Percentiles rank a stretch among this genome's conserved stretches.
Evolutionary conservation across 2,797 vertebrate genomes (phyloP).

Genomic region (Melanotaenia pygmaea): DNA sequence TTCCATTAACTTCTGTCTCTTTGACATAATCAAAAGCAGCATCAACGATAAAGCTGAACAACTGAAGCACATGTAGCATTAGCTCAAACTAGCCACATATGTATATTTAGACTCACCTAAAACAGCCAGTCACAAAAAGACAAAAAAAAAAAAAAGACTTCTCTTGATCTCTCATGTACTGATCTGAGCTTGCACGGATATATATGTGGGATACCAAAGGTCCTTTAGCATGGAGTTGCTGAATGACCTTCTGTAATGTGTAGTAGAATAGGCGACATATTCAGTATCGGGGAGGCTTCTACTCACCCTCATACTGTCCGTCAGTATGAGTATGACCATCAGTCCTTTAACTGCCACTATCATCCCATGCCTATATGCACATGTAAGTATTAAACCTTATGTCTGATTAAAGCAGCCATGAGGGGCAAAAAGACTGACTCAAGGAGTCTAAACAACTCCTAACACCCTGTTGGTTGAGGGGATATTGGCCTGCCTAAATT

Average conservation of each 20-base stretch:
- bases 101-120: constrained; percentile 37
- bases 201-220: constrained; percentile 60
- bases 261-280: constrained; percentile 47
- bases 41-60: constrained; percentile 60
- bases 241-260: constrained; percentile 67
- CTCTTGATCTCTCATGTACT: constrained; percentile 76
- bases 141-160: constrained; percentile 29
- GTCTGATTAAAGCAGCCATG: constrained; percentile 48
- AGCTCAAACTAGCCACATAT: constrained; percentile 38
- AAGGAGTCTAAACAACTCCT: constrained; percentile 42
- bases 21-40: constrained; percentile 72
- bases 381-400: constrained; percentile 36
- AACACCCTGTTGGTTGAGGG: constrained; percentile 18
- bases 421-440: constrained; percentile 54
- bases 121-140: constrained; percentile 32
- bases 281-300: constrained; percentile 42
- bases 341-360: constrained; percentile 68
- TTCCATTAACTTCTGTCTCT: constrained; percentile 79
- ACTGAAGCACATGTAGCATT: constrained; percentile 79
- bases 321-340: constrained; percentile 24
- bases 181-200: constrained; percentile 38
- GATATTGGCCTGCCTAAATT: constrained; percentile 46
- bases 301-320: constrained; percentile 31
- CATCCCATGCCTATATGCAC: constrained; percentile 55
- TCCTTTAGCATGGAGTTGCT: constrained; percentile 73